Evolutionary conservation across 2,113 vertebrate species (phyloP), one percentile per base, ranked within the genome.

Genomic region (Chamaetylas fuelleborni): DNA sequence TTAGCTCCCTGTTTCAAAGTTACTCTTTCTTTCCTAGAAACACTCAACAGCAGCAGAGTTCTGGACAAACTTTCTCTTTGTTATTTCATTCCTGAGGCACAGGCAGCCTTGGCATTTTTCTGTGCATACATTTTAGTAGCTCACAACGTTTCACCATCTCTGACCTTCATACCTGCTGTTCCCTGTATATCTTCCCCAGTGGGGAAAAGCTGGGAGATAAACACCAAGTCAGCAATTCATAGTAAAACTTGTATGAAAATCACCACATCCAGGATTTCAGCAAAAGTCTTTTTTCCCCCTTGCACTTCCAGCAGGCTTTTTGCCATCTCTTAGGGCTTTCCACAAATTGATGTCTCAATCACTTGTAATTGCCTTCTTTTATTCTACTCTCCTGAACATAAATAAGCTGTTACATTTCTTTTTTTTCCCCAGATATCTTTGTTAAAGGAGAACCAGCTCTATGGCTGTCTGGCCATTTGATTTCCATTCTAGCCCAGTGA

Each of bases 271-370:
- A 91, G 45, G 40, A 91, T 92, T 95, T 94, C 94, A 92, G 84
- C 20, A 1, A 43, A 77, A 91, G 65, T 4, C 10, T 79, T 88
- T 65, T 88, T 78, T 15, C 13, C 66, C 80, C 28, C 9, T 61
- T 48, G 33, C 0, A 11, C 56, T 92, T 92, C 74, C 81, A 94
- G 66, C 70, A 83, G 85, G 67, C 74, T 89, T 93, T 85, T 92
- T 93, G 79, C 79, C 85, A 82, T 70, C 58, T 88, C 54, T 72
- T 43, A 69, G 16, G 62, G 38, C 70, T 90, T 92, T 91, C 67
- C 50, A 29, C 62, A 88, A 91, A 69, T 12, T 53, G 85, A 86
- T 67, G 43, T 77, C 78, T 91, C 73, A 67, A 51, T 81, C 71
- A 45, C n/a, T 36, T 2, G 3, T 54, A 83, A 38, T 54, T 48